Base-by-base conservation (phyloP, 2,888 invertebrate genomes). In the Sturmia bella region DNA sequence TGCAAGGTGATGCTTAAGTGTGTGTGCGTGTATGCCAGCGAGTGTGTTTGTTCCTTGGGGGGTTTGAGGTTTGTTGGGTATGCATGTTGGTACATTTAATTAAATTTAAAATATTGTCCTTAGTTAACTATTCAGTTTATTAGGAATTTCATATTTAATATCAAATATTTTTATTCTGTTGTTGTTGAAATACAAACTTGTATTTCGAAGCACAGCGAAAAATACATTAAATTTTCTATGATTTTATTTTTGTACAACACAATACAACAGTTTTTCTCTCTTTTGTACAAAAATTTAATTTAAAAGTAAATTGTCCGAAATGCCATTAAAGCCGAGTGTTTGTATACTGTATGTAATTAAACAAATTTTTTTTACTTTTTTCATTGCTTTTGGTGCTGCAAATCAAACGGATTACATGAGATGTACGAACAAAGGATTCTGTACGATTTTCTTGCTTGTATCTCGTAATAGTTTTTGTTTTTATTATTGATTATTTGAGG, bases 111-210 rank as follows among this genome's bases (percentile, higher is more conserved):
- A 78, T 74, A 64, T 82, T 78, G 73, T 82, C 77, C 69, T 78
- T 78, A 82, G 82, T 78, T 82, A 82, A 78, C 78, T 77, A 82
- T 82, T 77, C 78, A 82, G 74, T 78, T 77, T 82, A 82, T 69
- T 77, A 74, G 77, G 54, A 82, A 74, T 74, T 74, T 73, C 41
- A 75, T 75, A 72, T 78, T 57, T 77, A 72, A 19, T 64, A 72
- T 39, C 19, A 66, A 66, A 78, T 56, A 59, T 37, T 61, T 27
- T 63, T 70, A 11, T 54, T 37, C 17, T 37, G 13, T 15, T 11
- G 2, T 15, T 32, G 17, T 4, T 4, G 13, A 56, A 12, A 37
- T 17, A n/a, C 5, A 56, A 17, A 56, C 3, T 39, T n/a, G n/a
- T 52, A 32, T 32, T 64, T 32, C 63, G 27, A 50, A 54, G 15